Base-by-base conservation (phyloP, 2,888 invertebrate genomes). In the Plagiodera versicolora region DNA sequence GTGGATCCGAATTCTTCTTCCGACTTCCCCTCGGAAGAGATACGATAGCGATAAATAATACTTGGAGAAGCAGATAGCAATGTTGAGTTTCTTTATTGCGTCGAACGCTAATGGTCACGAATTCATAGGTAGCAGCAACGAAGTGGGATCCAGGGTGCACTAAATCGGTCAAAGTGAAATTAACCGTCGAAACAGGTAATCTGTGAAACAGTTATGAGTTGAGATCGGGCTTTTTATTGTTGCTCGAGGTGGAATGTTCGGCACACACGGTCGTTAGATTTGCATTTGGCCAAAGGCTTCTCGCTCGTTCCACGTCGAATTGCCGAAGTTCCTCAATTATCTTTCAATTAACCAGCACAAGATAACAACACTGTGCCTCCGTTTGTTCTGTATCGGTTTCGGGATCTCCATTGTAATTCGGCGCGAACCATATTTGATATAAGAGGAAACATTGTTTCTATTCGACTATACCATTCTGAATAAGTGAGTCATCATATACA, bases 251-350 rank as follows among this genome's bases (percentile, higher is more conserved):
- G 69, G 70, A 74, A 76, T 74, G 75, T 76, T 74, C 71, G 74
- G 73, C 76, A 77, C 75, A 76, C 75, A 77, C 77, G 75, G 72
- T 65, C 68, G 76, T 72, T 74, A 69, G 72, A 72, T 78, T 76
- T 77, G 74, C 75, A 75, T 77, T 77, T 74, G 70, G 74, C 64
- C 66, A 45, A 39, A 54, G 72, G 76, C 73, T 69, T 65, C 70
- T 67, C 69, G 72, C 72, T 76, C 74, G 74, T 76, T 76, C 73
- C 69, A 74, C 74, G 63, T 72, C 77, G 35, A 79, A 80, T 77
- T 78, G 78, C 78, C 74, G 69, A 74, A 77, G 77, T 79, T 77
- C 75, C 74, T 75, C 79, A 79, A 80, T 80, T 80, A 80, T 76
- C 78, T 80, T 80, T 80, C 79, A 80, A 80, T 80, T 80, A 79